Percentiles rank a stretch among this genome's conserved stretches.
These are phyloP conservation scores for Nanorana parkeri DNA, from an alignment of 2,113 vertebrate species.

Conservation along the genomic window DNA sequence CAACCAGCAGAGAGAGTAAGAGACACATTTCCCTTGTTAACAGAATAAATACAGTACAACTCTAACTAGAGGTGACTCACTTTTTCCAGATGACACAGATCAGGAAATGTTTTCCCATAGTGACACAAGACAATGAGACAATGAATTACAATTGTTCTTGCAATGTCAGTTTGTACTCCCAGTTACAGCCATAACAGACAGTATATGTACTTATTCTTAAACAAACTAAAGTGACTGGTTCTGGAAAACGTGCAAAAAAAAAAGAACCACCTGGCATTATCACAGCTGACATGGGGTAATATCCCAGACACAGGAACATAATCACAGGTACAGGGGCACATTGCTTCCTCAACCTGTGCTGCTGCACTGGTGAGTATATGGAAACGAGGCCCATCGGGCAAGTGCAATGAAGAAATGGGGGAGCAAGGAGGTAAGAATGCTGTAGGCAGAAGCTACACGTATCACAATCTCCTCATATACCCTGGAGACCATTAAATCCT, in stretches of 20 bases:
- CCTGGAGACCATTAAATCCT: too few species aligned
- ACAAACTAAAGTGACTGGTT: too few species aligned
- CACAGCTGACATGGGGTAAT: background rate
- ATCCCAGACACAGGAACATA: too few species aligned
- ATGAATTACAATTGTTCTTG: background rate
- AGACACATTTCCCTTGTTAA: background rate
- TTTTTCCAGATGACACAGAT: background rate
- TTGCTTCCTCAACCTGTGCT: too few species aligned
- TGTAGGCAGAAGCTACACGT: too few species aligned
- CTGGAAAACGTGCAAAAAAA: background rate
- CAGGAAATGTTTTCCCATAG: background rate
- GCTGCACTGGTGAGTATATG: too few species aligned
- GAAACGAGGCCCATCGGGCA: too few species aligned
- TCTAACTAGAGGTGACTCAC: background rate
- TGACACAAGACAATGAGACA: background rate
- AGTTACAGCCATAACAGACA: background rate
- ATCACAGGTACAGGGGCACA: too few species aligned
- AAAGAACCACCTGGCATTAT: background rate
- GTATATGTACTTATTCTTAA: background rate
- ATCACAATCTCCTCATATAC: too few species aligned
- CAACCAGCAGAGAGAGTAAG: conserved; percentile 24
- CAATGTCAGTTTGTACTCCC: too few species aligned
- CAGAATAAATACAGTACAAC: background rate
- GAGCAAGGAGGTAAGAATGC: too few species aligned
- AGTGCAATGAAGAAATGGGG: too few species aligned